phyloP scores from a whole-genome alignment of 2,888 invertebrate genomes.

The Pseudococcus longispinus region DNA sequence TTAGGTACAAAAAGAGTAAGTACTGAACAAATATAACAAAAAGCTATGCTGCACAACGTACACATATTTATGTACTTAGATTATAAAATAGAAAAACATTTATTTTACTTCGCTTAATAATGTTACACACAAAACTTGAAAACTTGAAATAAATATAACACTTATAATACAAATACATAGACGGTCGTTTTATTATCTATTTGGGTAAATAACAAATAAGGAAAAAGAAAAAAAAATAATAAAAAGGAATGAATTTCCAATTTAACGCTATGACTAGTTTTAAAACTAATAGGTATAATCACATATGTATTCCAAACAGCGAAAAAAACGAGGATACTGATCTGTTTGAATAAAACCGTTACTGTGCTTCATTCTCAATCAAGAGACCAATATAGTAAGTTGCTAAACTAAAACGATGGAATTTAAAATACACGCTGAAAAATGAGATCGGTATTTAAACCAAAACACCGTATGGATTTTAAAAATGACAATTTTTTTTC shows the following conservation, averaged over 20 bases:
- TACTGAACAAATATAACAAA: too few relatives aligned
- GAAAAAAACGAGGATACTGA: not conserved
- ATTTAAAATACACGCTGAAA: not conserved
- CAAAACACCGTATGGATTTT: not conserved
- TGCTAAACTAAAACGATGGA: not conserved
- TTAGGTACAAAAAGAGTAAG: too few relatives aligned
- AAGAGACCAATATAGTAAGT: not conserved
- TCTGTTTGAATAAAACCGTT: not conserved
- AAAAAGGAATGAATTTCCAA: conserved; percentile 31
- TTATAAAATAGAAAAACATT: not conserved
- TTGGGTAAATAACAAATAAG: not conserved
- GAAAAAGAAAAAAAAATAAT: not conserved
- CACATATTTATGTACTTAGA: too few relatives aligned
- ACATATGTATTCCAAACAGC: not conserved
- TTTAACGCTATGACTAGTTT: conserved; percentile 40
- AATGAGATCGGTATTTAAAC: not conserved
- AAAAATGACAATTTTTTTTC: not conserved
- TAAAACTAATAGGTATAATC: conserved; percentile 29
- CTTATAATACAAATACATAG: not conserved
- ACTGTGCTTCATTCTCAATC: not conserved
- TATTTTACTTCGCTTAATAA: not conserved
- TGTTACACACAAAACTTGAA: not conserved
- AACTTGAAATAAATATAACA: conserved; percentile 2
- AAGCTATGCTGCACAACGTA: too few relatives aligned
- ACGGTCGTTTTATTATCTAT: not conserved